These are phyloP conservation scores for Nephrocerus scutellatus DNA, from an alignment of 2,888 invertebrate species.

Conservation along the genomic window DNA sequence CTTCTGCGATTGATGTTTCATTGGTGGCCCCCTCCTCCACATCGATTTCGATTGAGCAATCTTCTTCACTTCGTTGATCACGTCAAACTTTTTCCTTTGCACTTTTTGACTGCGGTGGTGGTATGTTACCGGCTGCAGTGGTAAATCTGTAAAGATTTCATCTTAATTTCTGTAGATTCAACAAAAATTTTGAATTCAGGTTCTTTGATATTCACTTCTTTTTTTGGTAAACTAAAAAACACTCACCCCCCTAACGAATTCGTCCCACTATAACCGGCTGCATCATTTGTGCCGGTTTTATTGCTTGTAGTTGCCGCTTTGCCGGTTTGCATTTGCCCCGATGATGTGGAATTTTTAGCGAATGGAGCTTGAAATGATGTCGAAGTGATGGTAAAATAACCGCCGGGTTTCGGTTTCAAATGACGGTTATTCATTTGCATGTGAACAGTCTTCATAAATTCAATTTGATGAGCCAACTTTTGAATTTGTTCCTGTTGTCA, in stretches of 20 bases:
- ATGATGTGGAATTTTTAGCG: constrained; percentile 40
- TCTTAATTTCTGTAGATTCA: background rate
- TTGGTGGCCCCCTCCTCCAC: background rate
- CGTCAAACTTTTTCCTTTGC: constrained; percentile 48
- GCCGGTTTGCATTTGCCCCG: constrained; percentile 44
- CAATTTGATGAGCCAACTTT: constrained; percentile 83
- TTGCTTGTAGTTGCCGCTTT: constrained; percentile 28
- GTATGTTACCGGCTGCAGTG: constrained; percentile 30
- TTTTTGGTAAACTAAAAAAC: background rate
- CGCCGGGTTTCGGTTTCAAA: constrained; percentile 73
- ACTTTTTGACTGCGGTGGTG: constrained; percentile 42
- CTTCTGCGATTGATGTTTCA: constrained; percentile 14
- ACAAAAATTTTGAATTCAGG: background rate
- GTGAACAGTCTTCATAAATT: constrained; percentile 89
- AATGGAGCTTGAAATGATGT: constrained; percentile 50
- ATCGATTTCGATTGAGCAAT: constrained; percentile 45
- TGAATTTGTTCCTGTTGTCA: constrained; percentile 73
- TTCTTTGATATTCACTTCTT: background rate
- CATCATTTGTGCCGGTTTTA: constrained; percentile 30
- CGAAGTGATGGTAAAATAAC: constrained; percentile 65
- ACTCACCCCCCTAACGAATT: constrained; percentile 31
- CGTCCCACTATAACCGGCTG: constrained; percentile 33
- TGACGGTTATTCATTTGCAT: constrained; percentile 91
- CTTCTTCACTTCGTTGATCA: constrained; percentile 47
- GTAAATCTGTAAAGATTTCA: constrained; percentile 25